Conservation (phyloP, 2,888 invertebrate species). For the Lepidonotus clava region DNA sequence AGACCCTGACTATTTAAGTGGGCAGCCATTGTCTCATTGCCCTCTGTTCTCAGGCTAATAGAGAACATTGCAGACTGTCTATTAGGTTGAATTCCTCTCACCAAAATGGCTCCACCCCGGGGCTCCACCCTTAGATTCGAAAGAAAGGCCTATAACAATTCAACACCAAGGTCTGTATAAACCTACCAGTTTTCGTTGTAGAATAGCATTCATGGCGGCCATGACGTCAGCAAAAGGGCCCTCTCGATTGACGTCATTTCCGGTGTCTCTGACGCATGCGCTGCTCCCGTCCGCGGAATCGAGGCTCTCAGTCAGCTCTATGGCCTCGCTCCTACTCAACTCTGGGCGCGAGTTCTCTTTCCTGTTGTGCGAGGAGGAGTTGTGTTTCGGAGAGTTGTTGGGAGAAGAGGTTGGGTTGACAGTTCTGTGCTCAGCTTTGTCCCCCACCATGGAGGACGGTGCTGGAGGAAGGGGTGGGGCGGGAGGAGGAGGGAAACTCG, state of each 20-base stretch:
- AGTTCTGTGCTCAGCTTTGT: neutral
- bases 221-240: conserved; percentile 20
- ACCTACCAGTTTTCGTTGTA: conserved; percentile 31
- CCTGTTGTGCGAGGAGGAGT: conserved; percentile 7
- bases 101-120: no score
- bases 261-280: neutral
- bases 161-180: no score
- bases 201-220: conserved; percentile 34
- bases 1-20: no score
- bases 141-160: no score
- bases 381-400: conserved; percentile 17
- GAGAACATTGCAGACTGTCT: no score
- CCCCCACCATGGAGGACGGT: neutral
- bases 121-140: no score
- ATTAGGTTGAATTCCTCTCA: no score
- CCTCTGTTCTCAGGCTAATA: no score
- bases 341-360: neutral
- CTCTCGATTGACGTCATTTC: neutral
- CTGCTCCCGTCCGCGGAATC: neutral
- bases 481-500: neutral
- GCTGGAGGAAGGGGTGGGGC: neutral
- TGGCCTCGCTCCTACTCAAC: conserved; percentile 1
- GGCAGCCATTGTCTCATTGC: no score
- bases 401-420: conserved; percentile 3
- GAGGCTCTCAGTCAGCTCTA: neutral